Evolutionary conservation across 2,797 vertebrate species (phyloP).

Genomic region (Sebastes itinus): DNA sequence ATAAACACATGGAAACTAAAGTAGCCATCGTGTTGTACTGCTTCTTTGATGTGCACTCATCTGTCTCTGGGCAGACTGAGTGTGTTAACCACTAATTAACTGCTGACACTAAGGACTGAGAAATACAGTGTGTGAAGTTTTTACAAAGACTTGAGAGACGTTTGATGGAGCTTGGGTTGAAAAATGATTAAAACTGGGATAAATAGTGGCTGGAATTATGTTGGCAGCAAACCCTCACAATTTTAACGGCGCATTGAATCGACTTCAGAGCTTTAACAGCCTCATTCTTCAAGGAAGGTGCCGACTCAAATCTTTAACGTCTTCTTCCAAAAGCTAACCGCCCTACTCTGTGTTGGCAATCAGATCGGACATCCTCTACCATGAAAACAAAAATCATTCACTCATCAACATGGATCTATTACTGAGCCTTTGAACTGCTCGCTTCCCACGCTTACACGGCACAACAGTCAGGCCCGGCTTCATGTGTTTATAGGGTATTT

Average conservation of each 20-base stretch:
- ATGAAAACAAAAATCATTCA: constrained; percentile 20
- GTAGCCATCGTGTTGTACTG: constrained; percentile 71
- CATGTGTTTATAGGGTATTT: constrained; percentile 36
- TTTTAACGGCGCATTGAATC: constrained; percentile 46
- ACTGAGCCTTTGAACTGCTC: constrained; percentile 26
- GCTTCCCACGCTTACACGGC: neutral
- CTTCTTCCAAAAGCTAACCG: constrained; percentile 20
- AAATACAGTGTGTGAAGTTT: constrained; percentile 67
- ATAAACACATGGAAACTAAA: constrained; percentile 71
- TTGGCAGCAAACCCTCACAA: constrained; percentile 39
- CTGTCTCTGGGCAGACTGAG: constrained; percentile 73
- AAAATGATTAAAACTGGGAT: constrained; percentile 72
- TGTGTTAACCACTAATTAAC: constrained; percentile 80
- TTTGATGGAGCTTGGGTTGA: constrained; percentile 61
- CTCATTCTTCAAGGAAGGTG: constrained; percentile 28
- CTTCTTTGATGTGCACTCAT: constrained; percentile 76
- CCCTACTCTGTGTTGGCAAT: neutral
- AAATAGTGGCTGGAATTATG: constrained; percentile 50
- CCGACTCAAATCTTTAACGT: constrained; percentile 41
- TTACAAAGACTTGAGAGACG: constrained; percentile 63
- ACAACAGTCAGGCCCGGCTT: constrained; percentile 24
- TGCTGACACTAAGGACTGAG: constrained; percentile 71
- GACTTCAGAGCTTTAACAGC: constrained; percentile 44
- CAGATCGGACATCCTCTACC: neutral
- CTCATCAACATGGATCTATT: constrained; percentile 27